phyloP scores from a whole-genome alignment of 2,888 invertebrate genomes.

The Pogonocherus hispidulus region DNA sequence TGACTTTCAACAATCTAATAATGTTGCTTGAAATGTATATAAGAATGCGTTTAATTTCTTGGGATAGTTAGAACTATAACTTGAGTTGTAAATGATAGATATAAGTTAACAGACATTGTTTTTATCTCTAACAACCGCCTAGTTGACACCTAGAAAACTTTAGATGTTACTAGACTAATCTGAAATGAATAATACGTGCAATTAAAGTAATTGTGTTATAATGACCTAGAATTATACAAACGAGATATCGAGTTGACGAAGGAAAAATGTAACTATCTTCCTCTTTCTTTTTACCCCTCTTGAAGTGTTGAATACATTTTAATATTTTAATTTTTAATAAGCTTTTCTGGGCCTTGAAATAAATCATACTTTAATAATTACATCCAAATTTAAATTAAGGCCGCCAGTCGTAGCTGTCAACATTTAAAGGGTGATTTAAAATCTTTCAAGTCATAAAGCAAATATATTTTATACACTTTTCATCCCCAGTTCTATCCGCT shows the following conservation, averaged over 20 bases:
- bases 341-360: background rate
- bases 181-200: too few species aligned
- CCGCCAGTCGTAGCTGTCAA: background rate
- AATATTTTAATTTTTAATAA: constrained; percentile 3
- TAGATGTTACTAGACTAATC: too few species aligned
- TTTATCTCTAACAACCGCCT: too few species aligned
- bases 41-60: too few species aligned
- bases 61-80: too few species aligned
- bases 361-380: background rate
- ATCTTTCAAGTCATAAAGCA: background rate
- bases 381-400: constrained; percentile 1
- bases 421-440: background rate
- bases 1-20: too few species aligned
- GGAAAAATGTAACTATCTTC: background rate
- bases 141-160: too few species aligned
- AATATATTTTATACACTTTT: background rate
- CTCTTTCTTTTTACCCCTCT: background rate
- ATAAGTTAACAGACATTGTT: too few species aligned
- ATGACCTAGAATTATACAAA: too few species aligned
- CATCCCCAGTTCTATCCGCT: background rate
- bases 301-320: background rate
- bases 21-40: too few species aligned
- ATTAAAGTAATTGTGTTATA: too few species aligned
- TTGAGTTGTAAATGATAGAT: too few species aligned
- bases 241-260: background rate